Evolutionary conservation across 2,888 invertebrate species (phyloP), one percentile per base, ranked within the genome.

Genomic region (Netelia inedita): DNA sequence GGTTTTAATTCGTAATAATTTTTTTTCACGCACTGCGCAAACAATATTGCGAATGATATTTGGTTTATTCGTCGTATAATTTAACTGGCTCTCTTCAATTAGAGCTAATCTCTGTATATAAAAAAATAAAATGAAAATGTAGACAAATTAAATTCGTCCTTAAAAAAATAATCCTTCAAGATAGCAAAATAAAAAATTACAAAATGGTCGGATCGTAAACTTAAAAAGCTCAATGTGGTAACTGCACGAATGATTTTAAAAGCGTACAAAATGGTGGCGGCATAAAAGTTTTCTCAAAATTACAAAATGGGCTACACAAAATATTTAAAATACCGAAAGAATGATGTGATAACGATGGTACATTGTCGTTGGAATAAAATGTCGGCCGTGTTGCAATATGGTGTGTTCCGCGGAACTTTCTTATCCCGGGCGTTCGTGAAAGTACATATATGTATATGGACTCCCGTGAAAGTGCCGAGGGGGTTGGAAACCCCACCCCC

Each of bases 401-500:
- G 75, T 74, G 75, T 69, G 73, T 78, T 43, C 76, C 23, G 28
- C n/a, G 41, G 63, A 66, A 65, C 16, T 76, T 81, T 82, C 83
- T 82, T 86, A 85, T 71, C 43, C 53, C 79, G 2, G 10, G 57
- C 9, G 59, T 65, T 35, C 65, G 55, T n/a, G n/a, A n/a, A 10
- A 10, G 1, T 69, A 23, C 9, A 23, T 59, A 14, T 35, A 35
- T 61, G 69, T 84, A 9, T 14, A 53, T 46, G 53, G 28, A 21
- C 6, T n/a, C 1, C 23, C 57, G 79, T 65, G 43, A 50, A 50
- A 79, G 72, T 55, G 43, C 43, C 43, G 16, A 46, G 53, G 41
- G 83, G 87, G 87, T 71, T 72, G 79, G 79, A 88, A 85, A 88
- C 87, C 87, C 90, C 89, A 89, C 90, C 91, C 88, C 79, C 79